These are phyloP conservation scores for Antedon mediterranea DNA, from an alignment of 53 echinoderm and acorn worm genomes.

Conservation along the genomic window DNA sequence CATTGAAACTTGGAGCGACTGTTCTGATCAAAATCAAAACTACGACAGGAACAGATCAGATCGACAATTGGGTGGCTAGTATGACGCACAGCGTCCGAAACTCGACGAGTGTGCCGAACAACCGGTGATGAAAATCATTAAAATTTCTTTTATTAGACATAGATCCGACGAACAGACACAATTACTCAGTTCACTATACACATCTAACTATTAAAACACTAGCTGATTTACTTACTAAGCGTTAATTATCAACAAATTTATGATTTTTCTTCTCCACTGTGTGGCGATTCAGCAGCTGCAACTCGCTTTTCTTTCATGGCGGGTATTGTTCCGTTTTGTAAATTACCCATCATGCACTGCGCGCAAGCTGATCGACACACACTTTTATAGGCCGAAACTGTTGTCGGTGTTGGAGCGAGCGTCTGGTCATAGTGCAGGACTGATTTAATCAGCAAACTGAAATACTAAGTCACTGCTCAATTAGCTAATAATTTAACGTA, in stretches of 20 bases:
- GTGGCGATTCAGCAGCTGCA: neutral
- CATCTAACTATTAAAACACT: neutral
- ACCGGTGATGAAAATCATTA: neutral
- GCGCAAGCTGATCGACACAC: neutral
- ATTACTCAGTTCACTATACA: neutral
- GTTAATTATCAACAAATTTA: neutral
- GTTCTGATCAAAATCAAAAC: neutral
- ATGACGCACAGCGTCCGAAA: slow-evolving; percentile 1
- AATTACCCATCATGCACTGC: neutral
- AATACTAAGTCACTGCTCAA: no score
- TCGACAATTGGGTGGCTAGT: neutral
- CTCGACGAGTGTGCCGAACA: neutral
- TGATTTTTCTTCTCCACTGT: neutral
- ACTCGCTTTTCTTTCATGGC: neutral
- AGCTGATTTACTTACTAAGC: neutral
- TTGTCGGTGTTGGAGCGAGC: neutral
- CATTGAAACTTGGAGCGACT: no score
- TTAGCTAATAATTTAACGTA: no score
- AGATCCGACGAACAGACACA: neutral
- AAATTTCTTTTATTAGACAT: neutral
- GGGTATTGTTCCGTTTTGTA: slow-evolving; percentile 1
- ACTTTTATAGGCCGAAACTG: neutral
- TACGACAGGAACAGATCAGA: neutral
- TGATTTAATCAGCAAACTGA: no score
- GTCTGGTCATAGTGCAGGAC: neutral